Conservation (phyloP, 2,888 invertebrate genomes). For the Diarsia mendica region DNA sequence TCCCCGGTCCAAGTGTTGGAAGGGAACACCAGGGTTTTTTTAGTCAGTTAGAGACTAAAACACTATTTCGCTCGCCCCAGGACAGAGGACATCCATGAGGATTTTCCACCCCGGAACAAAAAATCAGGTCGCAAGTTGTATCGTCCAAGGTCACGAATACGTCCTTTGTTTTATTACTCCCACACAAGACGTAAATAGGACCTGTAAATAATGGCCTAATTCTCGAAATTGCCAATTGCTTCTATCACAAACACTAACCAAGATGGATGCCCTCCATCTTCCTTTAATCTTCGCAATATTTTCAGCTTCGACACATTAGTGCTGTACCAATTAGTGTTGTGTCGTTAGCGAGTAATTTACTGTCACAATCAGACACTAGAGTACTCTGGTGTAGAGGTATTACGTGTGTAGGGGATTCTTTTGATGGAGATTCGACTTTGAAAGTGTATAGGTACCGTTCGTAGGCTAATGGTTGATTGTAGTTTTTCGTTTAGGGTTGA, state of each 20-base stretch:
- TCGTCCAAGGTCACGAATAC: neutral
- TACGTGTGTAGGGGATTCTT: slow-evolving; percentile 64
- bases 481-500: neutral
- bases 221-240: slow-evolving; percentile 24
- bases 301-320: slow-evolving; percentile 79
- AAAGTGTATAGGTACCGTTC: neutral
- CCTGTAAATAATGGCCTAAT: slow-evolving; percentile 34
- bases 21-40: no score
- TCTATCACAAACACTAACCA: slow-evolving; percentile 53
- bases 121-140: neutral
- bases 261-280: slow-evolving; percentile 41
- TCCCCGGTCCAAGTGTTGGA: no score
- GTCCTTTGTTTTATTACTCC: slow-evolving; percentile 2
- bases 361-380: slow-evolving; percentile 82
- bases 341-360: slow-evolving; percentile 86
- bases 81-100: no score
- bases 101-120: no score
- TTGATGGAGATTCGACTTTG: slow-evolving; percentile 15
- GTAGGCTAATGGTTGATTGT: neutral
- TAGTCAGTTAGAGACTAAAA: no score
- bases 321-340: slow-evolving; percentile 83
- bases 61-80: no score
- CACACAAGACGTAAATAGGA: slow-evolving; percentile 14
- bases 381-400: slow-evolving; percentile 61
- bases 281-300: slow-evolving; percentile 76